Evolutionary conservation across 2,888 invertebrate species (phyloP).

Genomic region (Drosophila anomalata): DNA sequence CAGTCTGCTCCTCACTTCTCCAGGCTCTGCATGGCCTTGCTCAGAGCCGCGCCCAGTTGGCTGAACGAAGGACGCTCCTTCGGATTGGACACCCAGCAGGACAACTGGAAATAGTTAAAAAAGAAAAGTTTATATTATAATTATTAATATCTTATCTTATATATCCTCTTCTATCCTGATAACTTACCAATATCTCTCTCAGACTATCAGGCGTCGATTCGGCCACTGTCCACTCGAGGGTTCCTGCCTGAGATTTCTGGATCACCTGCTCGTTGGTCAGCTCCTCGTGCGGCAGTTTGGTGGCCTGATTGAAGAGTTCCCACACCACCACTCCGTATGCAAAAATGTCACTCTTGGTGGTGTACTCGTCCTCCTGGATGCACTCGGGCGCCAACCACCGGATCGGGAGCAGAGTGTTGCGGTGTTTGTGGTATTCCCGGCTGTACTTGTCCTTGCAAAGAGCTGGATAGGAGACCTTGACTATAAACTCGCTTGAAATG

Average conservation of each 20-base stretch:
- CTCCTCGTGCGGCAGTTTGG: constrained; percentile 88
- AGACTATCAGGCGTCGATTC: constrained; percentile 87
- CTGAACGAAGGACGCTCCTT: constrained; percentile 84
- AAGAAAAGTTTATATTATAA: background rate
- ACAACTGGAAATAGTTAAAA: constrained; percentile 59
- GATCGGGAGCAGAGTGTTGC: constrained; percentile 93
- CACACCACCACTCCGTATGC: constrained; percentile 94
- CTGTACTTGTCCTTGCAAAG: constrained; percentile 93
- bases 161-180: background rate
- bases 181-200: constrained; percentile 85
- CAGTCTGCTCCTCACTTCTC: constrained; percentile 67
- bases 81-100: constrained; percentile 83
- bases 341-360: constrained; percentile 96
- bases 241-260: constrained; percentile 83
- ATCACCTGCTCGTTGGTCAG: constrained; percentile 82
- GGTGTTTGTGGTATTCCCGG: constrained; percentile 94
- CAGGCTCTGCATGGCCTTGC: constrained; percentile 83
- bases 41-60: constrained; percentile 83
- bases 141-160: background rate
- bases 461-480: constrained; percentile 93
- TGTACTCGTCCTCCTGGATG: constrained; percentile 94
- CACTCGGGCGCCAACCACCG: constrained; percentile 97
- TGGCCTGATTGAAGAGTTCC: constrained; percentile 94
- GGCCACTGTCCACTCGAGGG: constrained; percentile 89
- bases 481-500: constrained; percentile 90